These are phyloP conservation scores for Dendrocopos noguchii DNA, from an alignment of 2,113 vertebrate genomes.

Conservation along the genomic window DNA sequence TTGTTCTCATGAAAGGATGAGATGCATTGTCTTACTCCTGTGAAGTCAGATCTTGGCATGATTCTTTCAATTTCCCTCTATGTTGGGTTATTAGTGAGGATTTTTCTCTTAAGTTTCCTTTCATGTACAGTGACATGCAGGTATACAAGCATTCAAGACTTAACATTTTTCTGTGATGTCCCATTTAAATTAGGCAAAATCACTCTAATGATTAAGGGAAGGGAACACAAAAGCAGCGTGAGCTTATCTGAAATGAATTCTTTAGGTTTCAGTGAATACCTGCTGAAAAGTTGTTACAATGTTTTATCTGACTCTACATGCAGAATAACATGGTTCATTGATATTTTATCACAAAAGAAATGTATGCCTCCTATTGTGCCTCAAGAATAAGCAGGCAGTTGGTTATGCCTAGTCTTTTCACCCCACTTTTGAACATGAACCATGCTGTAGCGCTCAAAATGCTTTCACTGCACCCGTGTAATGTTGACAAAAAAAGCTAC, in stretches of 20 bases:
- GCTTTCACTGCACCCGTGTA: neutral
- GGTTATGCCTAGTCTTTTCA: neutral
- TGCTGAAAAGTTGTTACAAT: conserved; percentile 34
- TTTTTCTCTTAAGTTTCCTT: conserved; percentile 38
- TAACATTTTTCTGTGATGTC: conserved; percentile 46
- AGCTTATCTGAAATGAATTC: conserved; percentile 45
- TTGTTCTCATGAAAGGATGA: conserved; percentile 17
- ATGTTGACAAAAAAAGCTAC: neutral
- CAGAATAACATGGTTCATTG: conserved; percentile 39
- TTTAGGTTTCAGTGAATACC: conserved; percentile 4
- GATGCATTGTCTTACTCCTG: conserved; percentile 41
- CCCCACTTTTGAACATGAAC: neutral
- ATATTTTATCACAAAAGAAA: conserved; percentile 58
- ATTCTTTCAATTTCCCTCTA: conserved; percentile 33
- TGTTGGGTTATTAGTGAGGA: neutral
- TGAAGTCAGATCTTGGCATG: conserved; percentile 24
- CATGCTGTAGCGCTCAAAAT: neutral
- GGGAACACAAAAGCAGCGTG: conserved; percentile 45
- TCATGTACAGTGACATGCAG: conserved; percentile 40
- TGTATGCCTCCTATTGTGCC: conserved; percentile 30
- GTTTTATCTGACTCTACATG: conserved; percentile 35
- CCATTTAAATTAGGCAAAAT: conserved; percentile 47
- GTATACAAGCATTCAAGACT: conserved; percentile 42
- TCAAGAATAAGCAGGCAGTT: neutral
- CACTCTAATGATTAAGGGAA: conserved; percentile 32